Evolutionary conservation across 2,113 vertebrate genomes (phyloP).

Genomic region (Cyanoderma ruficeps): DNA sequence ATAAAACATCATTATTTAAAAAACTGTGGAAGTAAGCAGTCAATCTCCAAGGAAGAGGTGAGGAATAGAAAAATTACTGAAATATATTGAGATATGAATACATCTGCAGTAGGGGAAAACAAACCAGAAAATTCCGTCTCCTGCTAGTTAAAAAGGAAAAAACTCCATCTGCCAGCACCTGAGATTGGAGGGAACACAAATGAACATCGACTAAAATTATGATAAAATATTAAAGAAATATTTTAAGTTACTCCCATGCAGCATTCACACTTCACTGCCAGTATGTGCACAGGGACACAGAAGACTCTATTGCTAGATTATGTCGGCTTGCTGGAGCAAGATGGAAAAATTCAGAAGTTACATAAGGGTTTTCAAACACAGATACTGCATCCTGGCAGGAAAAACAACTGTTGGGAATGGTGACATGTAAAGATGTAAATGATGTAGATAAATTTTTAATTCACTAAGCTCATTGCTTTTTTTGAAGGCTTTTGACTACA

Average conservation of each 20-base stretch:
- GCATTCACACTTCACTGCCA: background rate
- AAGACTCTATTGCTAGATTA: background rate
- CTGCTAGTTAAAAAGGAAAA: background rate
- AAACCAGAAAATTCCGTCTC: conserved; percentile 9
- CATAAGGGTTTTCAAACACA: background rate
- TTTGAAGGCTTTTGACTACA: background rate
- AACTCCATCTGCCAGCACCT: background rate
- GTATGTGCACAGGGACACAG: background rate
- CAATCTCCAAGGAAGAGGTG: background rate
- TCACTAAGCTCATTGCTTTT: background rate
- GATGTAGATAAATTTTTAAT: background rate
- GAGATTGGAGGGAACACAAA: background rate
- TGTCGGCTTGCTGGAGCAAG: background rate
- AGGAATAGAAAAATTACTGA: background rate
- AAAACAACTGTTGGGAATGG: background rate
- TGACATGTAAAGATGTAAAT: background rate
- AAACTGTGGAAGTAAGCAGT: background rate
- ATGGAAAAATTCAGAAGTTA: conserved; percentile 3
- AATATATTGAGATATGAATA: background rate
- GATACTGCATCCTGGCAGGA: background rate
- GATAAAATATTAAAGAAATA: conserved; percentile 52
- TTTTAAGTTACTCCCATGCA: background rate
- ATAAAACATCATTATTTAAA: background rate
- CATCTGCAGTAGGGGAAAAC: background rate
- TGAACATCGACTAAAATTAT: background rate